A percentile compares a stretch with the other conserved stretches of the same genome.
Conservation (phyloP, 2,113 vertebrate species). For the Trogon melanurus region DNA sequence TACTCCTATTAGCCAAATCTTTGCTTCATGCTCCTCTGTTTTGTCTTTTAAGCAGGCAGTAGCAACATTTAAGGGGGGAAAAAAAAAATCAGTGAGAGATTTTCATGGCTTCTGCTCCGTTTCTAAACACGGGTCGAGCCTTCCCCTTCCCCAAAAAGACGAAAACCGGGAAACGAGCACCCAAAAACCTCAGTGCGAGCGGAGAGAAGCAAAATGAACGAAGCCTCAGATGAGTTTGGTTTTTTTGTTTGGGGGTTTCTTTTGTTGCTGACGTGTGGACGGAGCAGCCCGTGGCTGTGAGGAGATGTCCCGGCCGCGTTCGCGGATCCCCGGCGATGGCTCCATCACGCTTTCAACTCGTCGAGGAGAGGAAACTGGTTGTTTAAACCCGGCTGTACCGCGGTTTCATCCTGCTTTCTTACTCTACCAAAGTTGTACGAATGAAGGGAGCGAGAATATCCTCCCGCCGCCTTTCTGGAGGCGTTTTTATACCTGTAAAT, state of each 20-base stretch:
- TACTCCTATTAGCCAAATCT: not conserved
- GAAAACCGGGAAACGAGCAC: not conserved
- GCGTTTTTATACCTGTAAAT: not conserved
- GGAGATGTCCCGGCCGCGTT: not conserved
- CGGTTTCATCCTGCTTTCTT: fast-evolving
- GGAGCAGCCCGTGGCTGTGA: not conserved
- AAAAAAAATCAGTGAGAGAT: not conserved
- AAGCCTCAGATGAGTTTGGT: not conserved
- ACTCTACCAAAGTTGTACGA: not conserved
- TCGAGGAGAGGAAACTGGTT: not conserved
- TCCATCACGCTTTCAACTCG: not conserved
- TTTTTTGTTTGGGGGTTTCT: not conserved
- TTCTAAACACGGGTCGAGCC: not conserved
- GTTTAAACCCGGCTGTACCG: not conserved
- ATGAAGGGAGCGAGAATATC: not conserved
- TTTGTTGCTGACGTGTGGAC: too few relatives aligned
- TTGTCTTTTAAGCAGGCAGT: not conserved
- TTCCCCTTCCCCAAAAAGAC: not conserved
- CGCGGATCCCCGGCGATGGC: fast-evolving
- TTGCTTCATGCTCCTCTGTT: not conserved
- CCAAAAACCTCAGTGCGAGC: not conserved
- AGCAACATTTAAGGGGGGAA: not conserved
- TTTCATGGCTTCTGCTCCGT: not conserved
- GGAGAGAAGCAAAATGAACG: not conserved
- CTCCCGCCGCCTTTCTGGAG: not conserved